Evolutionary conservation across 1,140 invertebrate species (phyloP).

Genomic region (Helicoverpa zea): DNA sequence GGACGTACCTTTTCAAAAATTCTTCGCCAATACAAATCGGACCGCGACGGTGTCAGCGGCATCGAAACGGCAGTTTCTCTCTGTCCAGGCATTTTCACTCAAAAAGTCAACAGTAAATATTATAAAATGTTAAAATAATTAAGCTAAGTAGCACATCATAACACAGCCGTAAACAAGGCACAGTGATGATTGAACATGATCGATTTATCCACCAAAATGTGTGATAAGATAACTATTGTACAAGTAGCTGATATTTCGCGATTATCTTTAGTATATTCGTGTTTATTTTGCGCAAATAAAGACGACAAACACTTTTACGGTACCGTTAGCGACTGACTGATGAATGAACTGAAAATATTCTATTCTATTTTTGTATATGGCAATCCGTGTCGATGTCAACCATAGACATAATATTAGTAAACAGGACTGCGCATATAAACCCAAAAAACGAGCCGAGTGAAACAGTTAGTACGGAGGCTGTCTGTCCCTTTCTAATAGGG

Average conservation of each 20-base stretch:
- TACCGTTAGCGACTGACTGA: slow-evolving; percentile 54
- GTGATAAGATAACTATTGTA: slow-evolving; percentile 71
- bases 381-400: too few species aligned
- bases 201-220: slow-evolving; percentile 63
- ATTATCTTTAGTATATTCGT: slow-evolving; percentile 47
- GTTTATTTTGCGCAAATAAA: slow-evolving; percentile 45
- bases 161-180: slow-evolving; percentile 53
- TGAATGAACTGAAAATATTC: too few species aligned
- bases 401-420: too few species aligned
- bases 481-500: too few species aligned
- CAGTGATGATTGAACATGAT: slow-evolving; percentile 65
- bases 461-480: too few species aligned
- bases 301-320: slow-evolving; percentile 30
- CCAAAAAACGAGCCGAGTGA: too few species aligned
- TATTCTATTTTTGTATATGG: too few species aligned
- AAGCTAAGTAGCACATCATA: slow-evolving; percentile 62
- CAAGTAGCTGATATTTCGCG: slow-evolving; percentile 43
- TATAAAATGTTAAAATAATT: slow-evolving; percentile 56
- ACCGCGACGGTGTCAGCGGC: slow-evolving; percentile 80
- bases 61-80: slow-evolving; percentile 78
- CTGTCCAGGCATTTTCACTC: slow-evolving; percentile 75
- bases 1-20: slow-evolving; percentile 82
- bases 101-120: slow-evolving; percentile 59
- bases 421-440: too few species aligned
- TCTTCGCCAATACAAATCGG: slow-evolving; percentile 81